phyloP scores from a whole-genome alignment of 2,888 invertebrate species.

The Nomada ruficornis region DNA sequence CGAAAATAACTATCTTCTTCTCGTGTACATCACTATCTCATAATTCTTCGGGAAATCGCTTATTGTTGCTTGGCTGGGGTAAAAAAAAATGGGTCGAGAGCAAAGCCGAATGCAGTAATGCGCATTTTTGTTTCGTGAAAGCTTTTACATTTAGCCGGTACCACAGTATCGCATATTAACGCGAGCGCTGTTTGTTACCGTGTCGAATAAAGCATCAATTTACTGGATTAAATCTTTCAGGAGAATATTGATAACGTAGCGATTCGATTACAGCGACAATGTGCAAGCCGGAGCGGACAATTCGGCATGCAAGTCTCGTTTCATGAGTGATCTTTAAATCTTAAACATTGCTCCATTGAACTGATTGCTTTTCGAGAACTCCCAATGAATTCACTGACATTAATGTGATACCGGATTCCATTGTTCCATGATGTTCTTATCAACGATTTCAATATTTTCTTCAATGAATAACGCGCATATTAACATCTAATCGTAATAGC shows the following conservation, averaged over 20 bases:
- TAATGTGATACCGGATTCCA: not conserved
- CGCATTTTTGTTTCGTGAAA: conserved; percentile 23
- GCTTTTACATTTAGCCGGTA: conserved; percentile 8
- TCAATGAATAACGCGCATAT: too few species aligned
- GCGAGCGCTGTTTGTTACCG: conserved; percentile 33
- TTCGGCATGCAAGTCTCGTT: conserved; percentile 9
- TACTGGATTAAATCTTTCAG: conserved; percentile 45
- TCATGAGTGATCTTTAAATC: conserved; percentile 11
- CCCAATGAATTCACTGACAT: not conserved
- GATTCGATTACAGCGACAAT: conserved; percentile 48
- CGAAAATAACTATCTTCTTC: too few species aligned
- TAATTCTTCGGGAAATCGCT: not conserved
- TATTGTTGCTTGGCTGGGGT: not conserved
- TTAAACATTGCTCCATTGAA: conserved; percentile 17
- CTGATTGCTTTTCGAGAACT: conserved; percentile 1
- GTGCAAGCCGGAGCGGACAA: not conserved
- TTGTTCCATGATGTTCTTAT: not conserved
- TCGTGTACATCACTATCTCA: not conserved
- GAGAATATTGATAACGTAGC: conserved; percentile 42
- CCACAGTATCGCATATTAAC: conserved; percentile 21
- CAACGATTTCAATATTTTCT: not conserved
- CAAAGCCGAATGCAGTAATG: conserved; percentile 7
- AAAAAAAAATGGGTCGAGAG: conserved; percentile 12
- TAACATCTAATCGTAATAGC: too few species aligned
- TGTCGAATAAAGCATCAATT: conserved; percentile 28